Evolutionary conservation across 2,113 vertebrate species (phyloP), one percentile per base, ranked within the genome.

Genomic region (Psittacula cyanocephala): DNA sequence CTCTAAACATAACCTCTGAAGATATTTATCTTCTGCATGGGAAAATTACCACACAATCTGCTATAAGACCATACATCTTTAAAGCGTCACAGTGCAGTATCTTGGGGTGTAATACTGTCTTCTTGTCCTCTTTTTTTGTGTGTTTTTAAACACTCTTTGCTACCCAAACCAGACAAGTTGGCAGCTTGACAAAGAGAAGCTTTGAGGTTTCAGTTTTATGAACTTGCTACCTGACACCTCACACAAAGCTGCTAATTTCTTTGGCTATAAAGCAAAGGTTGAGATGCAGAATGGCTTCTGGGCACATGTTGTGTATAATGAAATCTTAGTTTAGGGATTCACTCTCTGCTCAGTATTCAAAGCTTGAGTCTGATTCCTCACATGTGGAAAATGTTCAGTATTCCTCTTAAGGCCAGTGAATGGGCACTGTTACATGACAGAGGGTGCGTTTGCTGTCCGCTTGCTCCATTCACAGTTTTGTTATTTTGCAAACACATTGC

Each of bases 291-390:
- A 70, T 69, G 80, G 67, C 88, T 97, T 95, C 29, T 19, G 78
- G 68, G 69, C 86, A 96, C 93, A 89, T 97, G 93, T 70, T 81
- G 50, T 88, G 69, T 95, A 67, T 74, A 79, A 88, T 94, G 88
- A 94, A 89, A 91, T 95, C 88, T 96, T 81, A 64, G 64, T 89
- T 89, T 90, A 79, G 86, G 91, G 91, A 81, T 94, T 97, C 60
- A 29, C 95, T 95, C 65, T 93, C 8, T 1, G 64, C 63, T 95
- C n/a, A 41, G 4, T 83, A 76, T 47, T 76, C 76, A 37, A 50
- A 29, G 81, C 47, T 74, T 23, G 17, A 82, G 39, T 67, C 33
- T 88, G 35, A 64, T 77, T 91, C 25, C 65, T 91, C 62, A 57
- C 28, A 43, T 74, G 57, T 65, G 24, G 85, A 67, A 80, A 77